Evolutionary conservation across 2,888 invertebrate genomes (phyloP).

Genomic region (Nephrocerus scutellatus): DNA sequence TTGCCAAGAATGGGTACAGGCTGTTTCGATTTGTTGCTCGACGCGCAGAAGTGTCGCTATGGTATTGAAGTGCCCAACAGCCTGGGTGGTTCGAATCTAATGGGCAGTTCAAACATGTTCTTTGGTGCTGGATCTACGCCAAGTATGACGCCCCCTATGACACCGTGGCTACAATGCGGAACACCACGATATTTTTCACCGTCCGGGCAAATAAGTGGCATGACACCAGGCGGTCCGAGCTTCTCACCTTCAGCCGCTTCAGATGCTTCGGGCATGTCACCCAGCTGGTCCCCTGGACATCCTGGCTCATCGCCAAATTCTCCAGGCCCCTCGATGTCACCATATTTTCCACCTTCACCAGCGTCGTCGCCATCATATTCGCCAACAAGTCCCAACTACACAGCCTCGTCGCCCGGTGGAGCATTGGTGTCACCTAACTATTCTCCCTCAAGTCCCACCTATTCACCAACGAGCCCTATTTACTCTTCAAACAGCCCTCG

Average conservation of each 20-base stretch:
- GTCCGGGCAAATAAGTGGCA: constrained; percentile 74
- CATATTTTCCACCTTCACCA: constrained; percentile 58
- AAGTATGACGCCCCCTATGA: constrained; percentile 86
- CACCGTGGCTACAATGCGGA: constrained; percentile 76
- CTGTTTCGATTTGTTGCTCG: constrained; percentile 92
- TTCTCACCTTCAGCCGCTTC: constrained; percentile 95
- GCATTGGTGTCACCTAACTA: constrained; percentile 70
- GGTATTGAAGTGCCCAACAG: constrained; percentile 92
- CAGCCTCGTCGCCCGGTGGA: constrained; percentile 56
- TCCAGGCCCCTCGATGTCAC: constrained; percentile 78
- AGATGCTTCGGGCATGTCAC: constrained; percentile 89
- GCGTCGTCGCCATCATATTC: constrained; percentile 55
- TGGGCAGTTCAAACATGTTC: constrained; percentile 58
- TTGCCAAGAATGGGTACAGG: constrained; percentile 96
- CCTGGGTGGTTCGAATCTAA: constrained; percentile 53
- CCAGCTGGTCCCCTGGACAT: constrained; percentile 71
- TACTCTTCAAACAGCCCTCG: constrained; percentile 67
- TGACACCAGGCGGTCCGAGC: constrained; percentile 95
- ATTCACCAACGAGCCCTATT: constrained; percentile 63
- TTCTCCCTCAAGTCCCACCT: constrained; percentile 72
- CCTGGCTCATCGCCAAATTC: constrained; percentile 73
- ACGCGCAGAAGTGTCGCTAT: constrained; percentile 97
- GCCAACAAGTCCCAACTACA: constrained; percentile 66
- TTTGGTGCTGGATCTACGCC: constrained; percentile 75
- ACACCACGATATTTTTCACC: constrained; percentile 79